phyloP scores from a whole-genome alignment of 2,113 vertebrate genomes.

The Pycnonotus jocosus region DNA sequence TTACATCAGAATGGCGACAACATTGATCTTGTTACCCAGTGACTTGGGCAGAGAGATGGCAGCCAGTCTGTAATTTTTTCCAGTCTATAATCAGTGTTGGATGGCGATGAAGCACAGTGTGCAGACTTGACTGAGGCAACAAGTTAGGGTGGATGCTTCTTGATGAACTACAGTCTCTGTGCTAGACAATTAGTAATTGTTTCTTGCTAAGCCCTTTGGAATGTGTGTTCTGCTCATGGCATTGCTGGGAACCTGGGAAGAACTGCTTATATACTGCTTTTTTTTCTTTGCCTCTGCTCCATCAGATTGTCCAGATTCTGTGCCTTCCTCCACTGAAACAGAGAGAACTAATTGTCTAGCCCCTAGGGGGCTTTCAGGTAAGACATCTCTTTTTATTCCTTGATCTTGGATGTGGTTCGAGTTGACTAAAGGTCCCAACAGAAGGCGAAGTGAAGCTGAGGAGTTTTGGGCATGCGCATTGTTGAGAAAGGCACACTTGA shows the following conservation, averaged over 20 bases:
- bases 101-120: slow-evolving; percentile 50
- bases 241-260: not conserved
- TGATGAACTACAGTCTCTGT: slow-evolving; percentile 36
- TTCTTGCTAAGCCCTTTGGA: slow-evolving; percentile 53
- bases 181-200: slow-evolving; percentile 53
- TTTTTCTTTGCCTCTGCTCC: slow-evolving; percentile 50
- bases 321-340: slow-evolving; percentile 93
- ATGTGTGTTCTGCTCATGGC: slow-evolving; percentile 41
- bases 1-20: not conserved
- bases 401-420: not conserved
- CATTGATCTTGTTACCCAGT: slow-evolving; percentile 1
- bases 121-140: slow-evolving; percentile 39
- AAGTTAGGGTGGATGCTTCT: slow-evolving; percentile 55
- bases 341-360: slow-evolving; percentile 88
- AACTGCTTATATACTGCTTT: not conserved
- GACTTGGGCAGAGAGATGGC: slow-evolving; percentile 11
- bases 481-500: not conserved
- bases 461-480: fast-evolving
- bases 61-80: slow-evolving; percentile 14
- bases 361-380: slow-evolving; percentile 98
- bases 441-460: not conserved
- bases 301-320: slow-evolving; percentile 91
- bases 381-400: slow-evolving; percentile 47
- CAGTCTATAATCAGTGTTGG: slow-evolving; percentile 34
- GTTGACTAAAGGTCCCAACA: not conserved